Evolutionary conservation across 2,888 invertebrate genomes (phyloP).

Genomic region (Neoascia interrupta): DNA sequence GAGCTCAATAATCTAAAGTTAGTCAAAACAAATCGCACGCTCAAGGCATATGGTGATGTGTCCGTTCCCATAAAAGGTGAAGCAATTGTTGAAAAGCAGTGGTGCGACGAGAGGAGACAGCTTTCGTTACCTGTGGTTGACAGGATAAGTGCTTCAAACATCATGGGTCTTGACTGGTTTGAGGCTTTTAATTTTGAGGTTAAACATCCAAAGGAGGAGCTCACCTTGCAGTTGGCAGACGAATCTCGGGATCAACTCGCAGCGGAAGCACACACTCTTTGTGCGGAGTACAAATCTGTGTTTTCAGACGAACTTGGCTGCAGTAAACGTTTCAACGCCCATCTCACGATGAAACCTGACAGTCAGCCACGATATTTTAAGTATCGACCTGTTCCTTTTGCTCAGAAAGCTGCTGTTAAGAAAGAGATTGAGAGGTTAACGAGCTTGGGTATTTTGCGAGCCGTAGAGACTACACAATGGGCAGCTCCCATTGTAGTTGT

Average conservation of each 20-base stretch:
- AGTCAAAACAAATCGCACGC: not conserved
- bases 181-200: constrained; percentile 14
- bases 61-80: constrained; percentile 5
- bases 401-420: constrained; percentile 10
- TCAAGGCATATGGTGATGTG: too few species aligned
- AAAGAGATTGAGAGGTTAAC: constrained; percentile 7
- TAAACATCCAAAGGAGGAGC: constrained; percentile 9
- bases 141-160: constrained; percentile 14
- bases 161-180: constrained; percentile 20
- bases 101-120: constrained; percentile 13
- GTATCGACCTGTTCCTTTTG: constrained; percentile 21
- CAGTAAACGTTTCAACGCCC: constrained; percentile 1
- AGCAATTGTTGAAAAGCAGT: not conserved
- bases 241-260: constrained; percentile 18
- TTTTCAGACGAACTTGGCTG: constrained; percentile 23
- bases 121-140: not conserved
- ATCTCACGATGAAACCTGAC: not conserved
- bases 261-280: constrained; percentile 3
- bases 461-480: constrained; percentile 15
- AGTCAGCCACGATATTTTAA: constrained; percentile 18
- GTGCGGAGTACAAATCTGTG: constrained; percentile 16
- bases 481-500: constrained; percentile 16
- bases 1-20: not conserved
- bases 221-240: constrained; percentile 7
- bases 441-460: constrained; percentile 8